These are phyloP conservation scores for Galaxias olidus DNA, from an alignment of 2,797 vertebrate genomes.

Conservation along the genomic window DNA sequence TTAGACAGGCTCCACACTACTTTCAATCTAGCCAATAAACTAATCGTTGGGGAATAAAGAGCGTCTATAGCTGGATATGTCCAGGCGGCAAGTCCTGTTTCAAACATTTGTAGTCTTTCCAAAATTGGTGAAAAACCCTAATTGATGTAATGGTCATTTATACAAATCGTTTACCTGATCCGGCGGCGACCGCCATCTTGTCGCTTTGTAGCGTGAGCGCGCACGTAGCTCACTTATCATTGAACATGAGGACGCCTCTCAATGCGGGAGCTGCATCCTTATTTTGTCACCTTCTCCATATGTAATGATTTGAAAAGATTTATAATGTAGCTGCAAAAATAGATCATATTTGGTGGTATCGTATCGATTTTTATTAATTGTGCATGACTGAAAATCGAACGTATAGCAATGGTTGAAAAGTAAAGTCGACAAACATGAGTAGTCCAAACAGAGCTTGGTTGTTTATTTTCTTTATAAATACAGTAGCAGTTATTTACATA, in stretches of 20 bases:
- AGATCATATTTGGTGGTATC: too few relatives aligned
- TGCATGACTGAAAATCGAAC: neutral
- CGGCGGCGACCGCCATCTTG: conserved; percentile 83
- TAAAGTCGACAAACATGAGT: neutral
- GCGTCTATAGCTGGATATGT: too few relatives aligned
- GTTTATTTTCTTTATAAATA: conserved; percentile 83
- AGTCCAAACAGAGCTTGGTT: conserved; percentile 39
- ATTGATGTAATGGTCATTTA: conserved; percentile 26
- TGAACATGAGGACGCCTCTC: neutral
- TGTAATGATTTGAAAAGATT: neutral
- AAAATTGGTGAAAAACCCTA: neutral
- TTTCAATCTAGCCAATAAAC: too few relatives aligned
- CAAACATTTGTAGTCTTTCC: neutral
- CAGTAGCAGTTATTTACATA: conserved; percentile 64
- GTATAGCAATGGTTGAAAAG: neutral
- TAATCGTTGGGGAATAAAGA: too few relatives aligned
- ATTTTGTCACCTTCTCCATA: neutral
- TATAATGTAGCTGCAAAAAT: too few relatives aligned
- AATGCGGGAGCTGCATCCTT: neutral
- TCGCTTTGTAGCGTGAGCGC: conserved; percentile 70
- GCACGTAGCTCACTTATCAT: conserved; percentile 54
- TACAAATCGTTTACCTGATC: conserved; percentile 75
- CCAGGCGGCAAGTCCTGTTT: neutral
- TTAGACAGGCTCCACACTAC: too few relatives aligned
- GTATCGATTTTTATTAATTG: too few relatives aligned